Evolutionary conservation across 2,113 vertebrate species (phyloP).

Genomic region (Glareola pratincola): DNA sequence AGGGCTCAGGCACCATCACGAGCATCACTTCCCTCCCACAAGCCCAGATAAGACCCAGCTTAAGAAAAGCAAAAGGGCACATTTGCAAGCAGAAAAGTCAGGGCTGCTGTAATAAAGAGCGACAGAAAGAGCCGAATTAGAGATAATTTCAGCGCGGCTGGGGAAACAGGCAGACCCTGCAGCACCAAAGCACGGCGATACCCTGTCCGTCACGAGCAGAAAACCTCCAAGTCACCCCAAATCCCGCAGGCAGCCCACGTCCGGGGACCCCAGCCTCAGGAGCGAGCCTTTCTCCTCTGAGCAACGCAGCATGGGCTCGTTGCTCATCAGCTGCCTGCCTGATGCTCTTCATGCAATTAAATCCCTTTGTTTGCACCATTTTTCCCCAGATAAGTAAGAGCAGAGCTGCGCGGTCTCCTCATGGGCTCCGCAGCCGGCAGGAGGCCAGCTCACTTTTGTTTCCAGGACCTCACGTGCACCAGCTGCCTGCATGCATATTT

Average conservation of each 20-base stretch:
- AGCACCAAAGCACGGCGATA: rapidly evolving
- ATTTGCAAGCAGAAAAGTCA: neutral
- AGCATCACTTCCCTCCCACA: neutral
- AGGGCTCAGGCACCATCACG: neutral
- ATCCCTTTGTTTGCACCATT: rapidly evolving
- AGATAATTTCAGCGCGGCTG: neutral
- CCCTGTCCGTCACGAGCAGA: rapidly evolving
- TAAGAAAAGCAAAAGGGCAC: neutral
- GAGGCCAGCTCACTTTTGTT: neutral
- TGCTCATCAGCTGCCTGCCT: neutral
- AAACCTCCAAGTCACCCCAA: rapidly evolving
- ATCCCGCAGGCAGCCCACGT: neutral
- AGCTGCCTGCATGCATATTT: neutral
- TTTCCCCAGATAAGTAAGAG: rapidly evolving
- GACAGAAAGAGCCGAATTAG: neutral
- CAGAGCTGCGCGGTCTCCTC: neutral
- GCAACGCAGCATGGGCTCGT: rapidly evolving
- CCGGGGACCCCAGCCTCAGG: rapidly evolving
- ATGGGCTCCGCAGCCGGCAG: rapidly evolving
- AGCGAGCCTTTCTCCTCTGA: neutral
- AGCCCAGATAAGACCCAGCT: neutral
- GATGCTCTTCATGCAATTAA: neutral
- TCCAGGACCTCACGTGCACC: neutral
- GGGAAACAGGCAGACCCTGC: neutral
- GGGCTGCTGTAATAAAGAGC: neutral